Conservation (phyloP, 2,888 invertebrate genomes). For the Anticlea derivata region DNA sequence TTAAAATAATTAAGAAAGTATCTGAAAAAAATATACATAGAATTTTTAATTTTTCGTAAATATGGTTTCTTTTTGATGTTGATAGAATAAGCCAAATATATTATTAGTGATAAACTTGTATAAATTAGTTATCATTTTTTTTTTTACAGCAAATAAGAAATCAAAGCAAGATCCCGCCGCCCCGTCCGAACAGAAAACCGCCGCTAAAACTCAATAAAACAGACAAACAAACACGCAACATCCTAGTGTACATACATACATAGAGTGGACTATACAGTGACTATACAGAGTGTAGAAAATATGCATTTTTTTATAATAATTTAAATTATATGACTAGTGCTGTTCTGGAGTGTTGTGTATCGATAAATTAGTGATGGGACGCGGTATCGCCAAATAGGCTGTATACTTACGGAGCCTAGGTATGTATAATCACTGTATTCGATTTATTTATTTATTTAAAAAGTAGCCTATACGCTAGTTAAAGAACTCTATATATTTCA, state of each 20-base stretch:
- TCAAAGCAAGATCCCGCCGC: slow-evolving; percentile 55
- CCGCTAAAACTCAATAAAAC: slow-evolving; percentile 61
- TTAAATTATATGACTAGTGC: slow-evolving; percentile 26
- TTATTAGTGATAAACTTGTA: too few species aligned
- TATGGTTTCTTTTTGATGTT: too few species aligned
- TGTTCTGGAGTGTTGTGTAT: slow-evolving; percentile 31
- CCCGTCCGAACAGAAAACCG: slow-evolving; percentile 49
- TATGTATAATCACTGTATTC: too few species aligned
- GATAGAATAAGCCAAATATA: too few species aligned
- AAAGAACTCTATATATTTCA: too few species aligned
- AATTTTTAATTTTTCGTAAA: too few species aligned
- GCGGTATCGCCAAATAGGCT: slow-evolving; percentile 53
- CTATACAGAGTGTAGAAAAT: slow-evolving; percentile 37
- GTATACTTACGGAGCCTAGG: slow-evolving; percentile 59
- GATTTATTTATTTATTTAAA: too few species aligned
- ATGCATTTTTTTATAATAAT: slow-evolving; percentile 48
- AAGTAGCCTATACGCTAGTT: too few species aligned
- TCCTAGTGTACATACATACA: slow-evolving; percentile 40
- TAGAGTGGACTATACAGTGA: slow-evolving; percentile 33
- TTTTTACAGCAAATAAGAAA: slow-evolving; percentile 59
- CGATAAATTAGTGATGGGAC: slow-evolving; percentile 19
- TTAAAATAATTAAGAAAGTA: too few species aligned
- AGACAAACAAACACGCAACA: slow-evolving; percentile 24
- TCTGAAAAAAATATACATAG: too few species aligned
- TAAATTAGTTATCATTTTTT: neutral